Evolutionary conservation across 1,140 invertebrate species (phyloP).

Genomic region (Atta colombica): DNA sequence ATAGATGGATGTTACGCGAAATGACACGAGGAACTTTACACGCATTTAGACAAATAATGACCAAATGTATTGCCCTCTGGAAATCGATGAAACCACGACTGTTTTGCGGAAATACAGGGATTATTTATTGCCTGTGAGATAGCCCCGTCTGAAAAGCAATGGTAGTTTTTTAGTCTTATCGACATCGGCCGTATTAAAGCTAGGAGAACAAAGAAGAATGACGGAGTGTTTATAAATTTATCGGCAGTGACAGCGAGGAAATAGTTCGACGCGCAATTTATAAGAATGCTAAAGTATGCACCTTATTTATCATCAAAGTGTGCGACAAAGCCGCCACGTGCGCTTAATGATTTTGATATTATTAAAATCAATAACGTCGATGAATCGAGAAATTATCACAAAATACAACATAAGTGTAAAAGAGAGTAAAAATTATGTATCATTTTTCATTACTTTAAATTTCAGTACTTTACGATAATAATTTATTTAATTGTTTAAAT

Average conservation of each 20-base stretch:
- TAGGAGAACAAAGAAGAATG: constrained; percentile 39
- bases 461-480: background rate
- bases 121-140: constrained; percentile 55
- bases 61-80: constrained; percentile 28
- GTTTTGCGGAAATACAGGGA: constrained; percentile 7
- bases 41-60: constrained; percentile 47
- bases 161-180: constrained; percentile 50
- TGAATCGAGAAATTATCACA: constrained; percentile 16
- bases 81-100: constrained; percentile 41
- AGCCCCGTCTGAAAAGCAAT: constrained; percentile 33
- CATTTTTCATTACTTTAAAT: constrained; percentile 10
- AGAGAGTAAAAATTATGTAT: background rate
- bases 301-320: constrained; percentile 52
- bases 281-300: constrained; percentile 46
- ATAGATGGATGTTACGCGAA: constrained; percentile 11
- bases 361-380: constrained; percentile 39
- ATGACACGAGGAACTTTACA: constrained; percentile 1
- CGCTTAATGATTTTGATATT: constrained; percentile 44
- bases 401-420: background rate
- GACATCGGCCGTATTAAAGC: constrained; percentile 51
- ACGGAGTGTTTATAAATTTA: constrained; percentile 54
- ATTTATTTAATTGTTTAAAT: background rate
- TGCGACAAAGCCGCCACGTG: constrained; percentile 31
- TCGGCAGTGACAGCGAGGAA: constrained; percentile 46
- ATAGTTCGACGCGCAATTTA: constrained; percentile 58